A percentile compares a stretch with the other conserved stretches of the same genome.
phyloP scores from a whole-genome alignment of 2,113 vertebrate genomes.

The Ophthalmolycus amberensis region DNA sequence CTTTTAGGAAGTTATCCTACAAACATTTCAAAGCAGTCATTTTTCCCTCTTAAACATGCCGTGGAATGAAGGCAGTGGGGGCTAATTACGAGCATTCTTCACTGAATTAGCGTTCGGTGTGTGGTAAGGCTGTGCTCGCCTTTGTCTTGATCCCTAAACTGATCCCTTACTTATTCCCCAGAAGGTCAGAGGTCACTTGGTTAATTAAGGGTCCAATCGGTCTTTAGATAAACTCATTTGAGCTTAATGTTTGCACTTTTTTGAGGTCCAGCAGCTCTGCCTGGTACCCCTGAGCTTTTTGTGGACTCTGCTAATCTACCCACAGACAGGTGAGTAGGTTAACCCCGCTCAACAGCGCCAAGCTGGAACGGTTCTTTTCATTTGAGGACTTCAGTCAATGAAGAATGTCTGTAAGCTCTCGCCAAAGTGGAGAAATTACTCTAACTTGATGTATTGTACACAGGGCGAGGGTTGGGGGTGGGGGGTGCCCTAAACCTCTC shows the following conservation, averaged over 20 bases:
- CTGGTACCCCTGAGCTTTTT: conserved; percentile 93
- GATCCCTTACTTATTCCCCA: conserved; percentile 94
- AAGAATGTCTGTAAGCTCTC: conserved; percentile 93
- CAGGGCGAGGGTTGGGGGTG: conserved; percentile 68
- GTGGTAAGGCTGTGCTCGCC: conserved; percentile 90
- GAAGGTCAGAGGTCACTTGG: conserved; percentile 92
- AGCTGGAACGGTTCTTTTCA: conserved; percentile 87
- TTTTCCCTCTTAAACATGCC: conserved; percentile 86
- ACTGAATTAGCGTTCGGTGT: conserved; percentile 95
- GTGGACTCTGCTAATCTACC: conserved; percentile 89
- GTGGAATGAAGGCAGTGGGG: conserved; percentile 89
- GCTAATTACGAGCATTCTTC: conserved; percentile 98
- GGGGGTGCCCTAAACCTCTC: conserved; percentile 80
- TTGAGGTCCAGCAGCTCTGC: conserved; percentile 90
- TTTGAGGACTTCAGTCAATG: conserved; percentile 90
- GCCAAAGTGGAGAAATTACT: conserved; percentile 85
- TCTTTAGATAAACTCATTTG: conserved; percentile 92
- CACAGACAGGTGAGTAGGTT: conserved; percentile 88
- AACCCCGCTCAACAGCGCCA: conserved; percentile 87
- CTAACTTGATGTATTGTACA: conserved; percentile 85
- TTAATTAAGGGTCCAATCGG: conserved; percentile 93
- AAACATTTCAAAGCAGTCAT: conserved; percentile 88
- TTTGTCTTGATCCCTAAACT: conserved; percentile 92
- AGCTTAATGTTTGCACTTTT: conserved; percentile 92
- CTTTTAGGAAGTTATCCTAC: conserved; percentile 89